A percentile compares a stretch with the other conserved stretches of the same genome.
phyloP scores from a whole-genome alignment of 2,113 vertebrate genomes.

The Tauraco erythrolophus region DNA sequence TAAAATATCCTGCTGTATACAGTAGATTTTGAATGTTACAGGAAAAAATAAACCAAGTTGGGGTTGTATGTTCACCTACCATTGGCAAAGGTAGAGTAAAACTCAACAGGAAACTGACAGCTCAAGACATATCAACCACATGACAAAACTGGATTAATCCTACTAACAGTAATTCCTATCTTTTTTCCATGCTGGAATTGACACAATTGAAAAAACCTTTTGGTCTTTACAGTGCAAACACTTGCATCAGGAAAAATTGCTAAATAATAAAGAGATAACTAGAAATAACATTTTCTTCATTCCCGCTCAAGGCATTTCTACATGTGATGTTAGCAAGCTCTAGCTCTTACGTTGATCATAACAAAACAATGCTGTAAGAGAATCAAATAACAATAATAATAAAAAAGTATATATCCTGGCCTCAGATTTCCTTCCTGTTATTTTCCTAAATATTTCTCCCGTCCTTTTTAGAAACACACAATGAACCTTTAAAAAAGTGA shows the following conservation, averaged over 20 bases:
- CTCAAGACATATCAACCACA: background rate
- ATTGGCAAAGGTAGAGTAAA: background rate
- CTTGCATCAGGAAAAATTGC: background rate
- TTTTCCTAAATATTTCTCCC: slow-evolving; percentile 43
- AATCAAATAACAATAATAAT: background rate
- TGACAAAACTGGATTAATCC: background rate
- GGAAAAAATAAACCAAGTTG: background rate
- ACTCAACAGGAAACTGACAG: background rate
- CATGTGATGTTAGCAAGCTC: background rate
- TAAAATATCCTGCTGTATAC: background rate
- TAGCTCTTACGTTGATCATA: background rate
- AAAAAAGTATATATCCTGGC: background rate
- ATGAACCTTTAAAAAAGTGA: slow-evolving; percentile 50
- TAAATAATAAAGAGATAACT: slow-evolving; percentile 15
- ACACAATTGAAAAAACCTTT: background rate
- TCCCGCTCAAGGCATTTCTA: background rate
- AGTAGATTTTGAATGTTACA: background rate
- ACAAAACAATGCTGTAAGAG: background rate
- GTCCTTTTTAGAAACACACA: slow-evolving; percentile 32
- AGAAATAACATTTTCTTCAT: slow-evolving; percentile 13
- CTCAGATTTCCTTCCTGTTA: slow-evolving; percentile 46
- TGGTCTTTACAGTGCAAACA: background rate
- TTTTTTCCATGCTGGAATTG: background rate
- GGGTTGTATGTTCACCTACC: background rate
- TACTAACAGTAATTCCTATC: background rate